Conservation (phyloP, 2,888 invertebrate species). For the Tortricodes alternella region DNA sequence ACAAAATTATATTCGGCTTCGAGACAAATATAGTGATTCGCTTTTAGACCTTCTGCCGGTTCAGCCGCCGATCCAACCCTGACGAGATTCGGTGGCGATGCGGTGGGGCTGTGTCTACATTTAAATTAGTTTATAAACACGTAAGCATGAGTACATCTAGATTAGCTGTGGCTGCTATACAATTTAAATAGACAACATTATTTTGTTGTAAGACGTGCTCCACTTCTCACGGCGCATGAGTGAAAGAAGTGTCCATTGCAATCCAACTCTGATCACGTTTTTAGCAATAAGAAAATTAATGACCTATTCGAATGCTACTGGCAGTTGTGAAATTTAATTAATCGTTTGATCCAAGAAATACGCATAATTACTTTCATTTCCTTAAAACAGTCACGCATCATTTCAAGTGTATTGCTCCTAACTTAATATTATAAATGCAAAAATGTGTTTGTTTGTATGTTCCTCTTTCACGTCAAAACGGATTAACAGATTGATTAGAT, state of each 20-base stretch:
- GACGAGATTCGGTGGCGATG: too few species aligned
- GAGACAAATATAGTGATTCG: too few species aligned
- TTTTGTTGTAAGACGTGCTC: constrained; percentile 54
- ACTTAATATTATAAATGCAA: neutral
- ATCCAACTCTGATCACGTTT: constrained; percentile 17
- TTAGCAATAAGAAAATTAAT: constrained; percentile 22
- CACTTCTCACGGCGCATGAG: constrained; percentile 59
- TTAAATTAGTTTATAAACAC: constrained; percentile 9
- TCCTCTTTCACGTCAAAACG: too few species aligned
- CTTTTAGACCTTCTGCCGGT: too few species aligned
- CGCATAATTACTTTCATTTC: neutral
- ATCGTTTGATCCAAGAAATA: constrained; percentile 1
- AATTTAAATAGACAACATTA: constrained; percentile 29
- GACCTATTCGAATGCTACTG: constrained; percentile 13
- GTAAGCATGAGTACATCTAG: neutral
- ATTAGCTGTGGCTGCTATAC: constrained; percentile 34
- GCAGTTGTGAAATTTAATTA: neutral
- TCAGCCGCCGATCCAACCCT: too few species aligned
- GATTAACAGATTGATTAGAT: too few species aligned
- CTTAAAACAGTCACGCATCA: neutral
- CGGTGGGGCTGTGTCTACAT: too few species aligned
- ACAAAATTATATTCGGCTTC: too few species aligned
- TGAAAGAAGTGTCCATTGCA: constrained; percentile 52
- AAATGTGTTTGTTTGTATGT: neutral
- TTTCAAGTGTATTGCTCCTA: neutral